phyloP scores from a whole-genome alignment of 35 echinoderm and acorn worm genomes.

The Eucidaris tribuloides region DNA sequence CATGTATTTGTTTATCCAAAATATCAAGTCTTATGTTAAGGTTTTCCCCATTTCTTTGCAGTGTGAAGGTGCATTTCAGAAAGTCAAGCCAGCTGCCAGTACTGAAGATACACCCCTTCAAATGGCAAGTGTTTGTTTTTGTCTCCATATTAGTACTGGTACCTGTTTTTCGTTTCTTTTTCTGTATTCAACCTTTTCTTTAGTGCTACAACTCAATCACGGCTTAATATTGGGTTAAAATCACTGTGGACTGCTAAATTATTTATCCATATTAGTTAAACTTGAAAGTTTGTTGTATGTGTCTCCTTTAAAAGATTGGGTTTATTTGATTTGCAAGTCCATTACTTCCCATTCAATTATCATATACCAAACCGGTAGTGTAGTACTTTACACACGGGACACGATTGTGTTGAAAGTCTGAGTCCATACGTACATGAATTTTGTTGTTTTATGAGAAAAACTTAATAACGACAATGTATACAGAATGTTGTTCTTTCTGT shows the following conservation, averaged over 20 bases:
- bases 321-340: too few species aligned
- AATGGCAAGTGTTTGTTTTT: constrained; percentile 36
- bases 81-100: constrained; percentile 50
- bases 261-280: not conserved
- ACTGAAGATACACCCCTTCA: constrained; percentile 65
- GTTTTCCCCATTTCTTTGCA: constrained; percentile 6
- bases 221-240: not conserved
- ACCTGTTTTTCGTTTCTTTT: not conserved
- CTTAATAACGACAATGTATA: too few species aligned
- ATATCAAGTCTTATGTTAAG: not conserved
- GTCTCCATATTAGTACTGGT: not conserved
- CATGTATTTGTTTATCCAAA: not conserved
- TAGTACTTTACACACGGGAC: too few species aligned
- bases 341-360: too few species aligned
- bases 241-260: not conserved
- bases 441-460: too few species aligned
- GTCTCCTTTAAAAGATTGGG: too few species aligned
- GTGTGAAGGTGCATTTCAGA: constrained; percentile 87
- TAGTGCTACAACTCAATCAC: not conserved
- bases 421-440: too few species aligned
- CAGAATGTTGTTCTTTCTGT: too few species aligned
- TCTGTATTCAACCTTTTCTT: not conserved
- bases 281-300: too few species aligned
- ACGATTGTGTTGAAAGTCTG: too few species aligned
- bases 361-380: too few species aligned